Percentiles rank a stretch among this genome's conserved stretches.
These are phyloP conservation scores for Globodera rostochiensis DNA, from an alignment of 1,140 invertebrate genomes.

Conservation along the genomic window DNA sequence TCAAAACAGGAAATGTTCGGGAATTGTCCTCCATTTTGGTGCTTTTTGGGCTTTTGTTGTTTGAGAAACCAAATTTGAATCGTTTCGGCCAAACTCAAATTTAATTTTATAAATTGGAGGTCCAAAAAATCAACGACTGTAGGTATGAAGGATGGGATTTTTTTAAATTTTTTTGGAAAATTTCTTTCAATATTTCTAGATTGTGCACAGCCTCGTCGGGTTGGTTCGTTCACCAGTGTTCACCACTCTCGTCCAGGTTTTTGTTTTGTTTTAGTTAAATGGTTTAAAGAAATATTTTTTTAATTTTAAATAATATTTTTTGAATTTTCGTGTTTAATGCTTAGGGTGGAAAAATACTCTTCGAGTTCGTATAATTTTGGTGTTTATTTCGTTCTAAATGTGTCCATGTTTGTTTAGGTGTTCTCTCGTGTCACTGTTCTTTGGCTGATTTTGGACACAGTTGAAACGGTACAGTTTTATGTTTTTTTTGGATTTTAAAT, in stretches of 20 bases:
- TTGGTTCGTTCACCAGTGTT: conserved; percentile 81
- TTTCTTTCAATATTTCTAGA: conserved; percentile 68
- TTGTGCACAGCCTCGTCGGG: conserved; percentile 79
- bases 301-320: no score
- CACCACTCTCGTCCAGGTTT: conserved; percentile 73
- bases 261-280: neutral
- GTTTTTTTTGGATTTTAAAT: neutral
- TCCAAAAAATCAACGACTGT: no score
- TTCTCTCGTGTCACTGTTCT: conserved; percentile 84
- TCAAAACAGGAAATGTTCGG: no score
- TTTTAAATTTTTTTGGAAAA: no score
- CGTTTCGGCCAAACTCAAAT: no score
- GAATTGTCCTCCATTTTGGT: no score
- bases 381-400: neutral
- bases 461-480: conserved; percentile 61
- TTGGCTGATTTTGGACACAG: conserved; percentile 77
- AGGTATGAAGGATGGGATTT: no score
- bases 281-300: neutral
- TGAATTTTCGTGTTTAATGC: no score
- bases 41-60: neutral
- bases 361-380: no score
- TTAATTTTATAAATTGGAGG: no score
- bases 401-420: conserved; percentile 73
- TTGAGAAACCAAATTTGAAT: conserved; percentile 39
- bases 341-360: no score